Evolutionary conservation across 2,888 invertebrate species (phyloP), one percentile per base, ranked within the genome.

Genomic region (Mythimna loreyi): DNA sequence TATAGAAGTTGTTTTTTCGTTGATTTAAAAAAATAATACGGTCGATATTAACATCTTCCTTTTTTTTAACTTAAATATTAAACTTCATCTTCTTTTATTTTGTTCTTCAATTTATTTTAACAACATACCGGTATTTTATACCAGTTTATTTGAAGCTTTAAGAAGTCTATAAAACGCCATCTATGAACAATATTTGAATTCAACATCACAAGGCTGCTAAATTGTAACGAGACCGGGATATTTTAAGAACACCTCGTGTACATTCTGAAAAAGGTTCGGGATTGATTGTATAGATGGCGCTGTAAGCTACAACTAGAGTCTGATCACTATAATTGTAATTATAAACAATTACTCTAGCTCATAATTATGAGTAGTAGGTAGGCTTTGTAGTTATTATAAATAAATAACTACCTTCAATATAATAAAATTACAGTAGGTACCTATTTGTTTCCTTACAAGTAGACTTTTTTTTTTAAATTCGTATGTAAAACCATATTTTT

Each of bases 281-380:
- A 7, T 19, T 13, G 3, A 23, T 28, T 0, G 16, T 19, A 80
- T 11, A 75, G 75, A 75, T 75, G 75, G 75, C 75, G 45, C 23
- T 80, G 23, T 6, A 0, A 28, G 8, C 5, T 2, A 0, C 4
- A 21, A 28, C 19, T n/a, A 11, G n/a, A 7, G 19, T 3, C 5
- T 5, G 11, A 8, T 19, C 4, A 43, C 7, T n/a, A n/a, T n/a
- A n/a, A n/a, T n/a, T n/a, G n/a, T n/a, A n/a, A n/a, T n/a, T n/a
- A n/a, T n/a, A n/a, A n/a, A n/a, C n/a, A n/a, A n/a, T n/a, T n/a
- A n/a, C n/a, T n/a, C n/a, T n/a, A n/a, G n/a, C n/a, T n/a, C n/a
- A n/a, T n/a, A n/a, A n/a, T n/a, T n/a, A n/a, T n/a, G n/a, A n/a
- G n/a, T n/a, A n/a, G n/a, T n/a, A n/a, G n/a, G n/a, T n/a, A n/a